phyloP scores from a whole-genome alignment of 2,113 vertebrate genomes.

The Polypterus senegalus region DNA sequence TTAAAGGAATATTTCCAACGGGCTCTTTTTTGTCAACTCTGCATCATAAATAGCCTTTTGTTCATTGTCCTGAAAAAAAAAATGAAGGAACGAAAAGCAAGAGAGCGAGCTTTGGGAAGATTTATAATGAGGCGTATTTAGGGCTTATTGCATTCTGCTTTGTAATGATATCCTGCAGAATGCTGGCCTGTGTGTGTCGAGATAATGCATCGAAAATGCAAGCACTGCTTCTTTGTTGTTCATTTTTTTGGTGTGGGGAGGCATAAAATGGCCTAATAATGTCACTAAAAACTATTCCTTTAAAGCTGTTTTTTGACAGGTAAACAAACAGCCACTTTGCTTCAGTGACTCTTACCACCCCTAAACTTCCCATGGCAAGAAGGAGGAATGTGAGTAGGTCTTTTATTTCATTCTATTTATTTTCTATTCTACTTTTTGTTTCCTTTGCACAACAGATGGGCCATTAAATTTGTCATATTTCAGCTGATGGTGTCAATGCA shows the following conservation, averaged over 20 bases:
- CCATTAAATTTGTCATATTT: conserved; percentile 5
- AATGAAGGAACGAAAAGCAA: conserved; percentile 13
- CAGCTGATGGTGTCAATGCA: neutral
- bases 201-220: conserved; percentile 3
- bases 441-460: conserved; percentile 1
- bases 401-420: neutral
- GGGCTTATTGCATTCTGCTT: conserved; percentile 9
- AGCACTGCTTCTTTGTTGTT: conserved; percentile 5
- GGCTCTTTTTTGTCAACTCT: conserved; percentile 37
- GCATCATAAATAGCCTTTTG: conserved; percentile 48
- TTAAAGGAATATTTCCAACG: conserved; percentile 43
- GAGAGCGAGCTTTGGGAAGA: conserved; percentile 27
- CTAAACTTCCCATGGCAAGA: neutral
- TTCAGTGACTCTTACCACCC: too few species aligned
- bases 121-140: conserved; percentile 19
- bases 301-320: too few species aligned
- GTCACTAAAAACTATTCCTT: too few species aligned
- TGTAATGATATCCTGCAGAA: conserved; percentile 1
- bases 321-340: too few species aligned
- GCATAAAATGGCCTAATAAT: conserved; percentile 4
- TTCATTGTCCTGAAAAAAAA: conserved; percentile 21
- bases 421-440: neutral
- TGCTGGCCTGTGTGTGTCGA: neutral
- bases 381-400: neutral
- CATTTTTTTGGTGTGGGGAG: conserved; percentile 26